Evolutionary conservation across 2,113 vertebrate genomes (phyloP), one percentile per base, ranked within the genome.

Genomic region (Pipra filicauda): DNA sequence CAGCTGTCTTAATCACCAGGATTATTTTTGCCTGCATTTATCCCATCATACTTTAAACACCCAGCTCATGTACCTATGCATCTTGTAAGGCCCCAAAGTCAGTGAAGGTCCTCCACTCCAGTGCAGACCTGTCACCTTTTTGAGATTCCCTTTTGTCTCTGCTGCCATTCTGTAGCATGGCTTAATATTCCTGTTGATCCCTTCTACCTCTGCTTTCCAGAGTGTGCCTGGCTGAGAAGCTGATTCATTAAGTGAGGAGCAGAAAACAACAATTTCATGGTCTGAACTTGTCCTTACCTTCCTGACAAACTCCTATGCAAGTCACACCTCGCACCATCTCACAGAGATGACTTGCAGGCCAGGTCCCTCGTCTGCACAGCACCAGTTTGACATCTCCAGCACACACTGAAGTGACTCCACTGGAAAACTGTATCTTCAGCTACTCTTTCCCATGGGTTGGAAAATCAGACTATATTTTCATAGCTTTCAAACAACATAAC

Each of bases 401-500:
- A 88, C 51, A 48, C 6, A 2, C 28, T 48, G 59, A 72, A 88
- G 69, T 41, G 73, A 92, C 54, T 62, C 5, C 59, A 46, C 65
- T 84, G 41, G 75, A 71, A 95, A 94, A 84, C 41, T 1, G 0
- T 71, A 75, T 73, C 90, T 92, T 91, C 55, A 96, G 85, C 66
- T 89, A 6, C 66, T 93, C 39, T 55, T 51, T 91, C 92, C 82
- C 66, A n/a, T 2, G 78, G 69, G 61, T 44, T 59, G 48, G 70
- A 95, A 67, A 96, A 97, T 94, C 85, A 88, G 80, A 89, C 97
- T 93, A 71, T 69, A 55, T 91, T 95, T 97, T 81, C 78, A 74
- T 13, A 55, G 73, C 57, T 94, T 96, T 66, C 49, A 91, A 96
- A 96, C 95, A 85, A 91, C 97, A 93, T 91, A 81, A 52, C 66